Evolutionary conservation across 2,797 vertebrate species (phyloP).

Genomic region (Notamacropus eugenii): DNA sequence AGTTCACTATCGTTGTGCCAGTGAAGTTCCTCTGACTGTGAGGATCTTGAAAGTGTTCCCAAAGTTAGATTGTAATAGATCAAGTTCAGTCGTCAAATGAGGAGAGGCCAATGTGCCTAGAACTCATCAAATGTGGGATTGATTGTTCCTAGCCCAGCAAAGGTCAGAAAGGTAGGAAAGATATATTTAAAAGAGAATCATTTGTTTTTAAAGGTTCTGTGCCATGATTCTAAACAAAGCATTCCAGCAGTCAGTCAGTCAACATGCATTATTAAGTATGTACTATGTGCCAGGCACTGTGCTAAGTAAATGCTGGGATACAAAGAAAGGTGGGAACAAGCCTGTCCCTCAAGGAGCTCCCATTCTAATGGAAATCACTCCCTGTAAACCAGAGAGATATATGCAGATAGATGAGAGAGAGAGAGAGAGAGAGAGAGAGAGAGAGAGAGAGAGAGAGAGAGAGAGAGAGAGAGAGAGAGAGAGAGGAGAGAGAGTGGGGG

Average conservation of each 20-base stretch:
- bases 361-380: no score
- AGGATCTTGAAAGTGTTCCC: background rate
- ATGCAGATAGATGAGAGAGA: no score
- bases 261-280: no score
- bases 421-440: no score
- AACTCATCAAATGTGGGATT: background rate
- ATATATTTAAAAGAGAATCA: background rate
- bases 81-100: background rate
- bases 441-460: no score
- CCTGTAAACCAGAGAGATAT: background rate
- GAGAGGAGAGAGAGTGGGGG: no score
- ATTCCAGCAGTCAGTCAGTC: no score
- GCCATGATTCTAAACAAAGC: constrained; percentile 14
- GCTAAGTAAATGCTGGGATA: no score
- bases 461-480: no score
- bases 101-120: background rate
- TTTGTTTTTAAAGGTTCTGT: background rate
- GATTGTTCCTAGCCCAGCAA: background rate
- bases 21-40: background rate
- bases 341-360: no score
- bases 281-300: no score
- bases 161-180: background rate
- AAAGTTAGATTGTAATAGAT: background rate
- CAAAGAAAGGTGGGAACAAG: no score
- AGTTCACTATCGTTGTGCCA: background rate